A percentile compares a stretch with the other conserved stretches of the same genome.
Evolutionary conservation across 2,113 vertebrate species (phyloP).

Genomic region (Dunckerocampus dactyliophorus): DNA sequence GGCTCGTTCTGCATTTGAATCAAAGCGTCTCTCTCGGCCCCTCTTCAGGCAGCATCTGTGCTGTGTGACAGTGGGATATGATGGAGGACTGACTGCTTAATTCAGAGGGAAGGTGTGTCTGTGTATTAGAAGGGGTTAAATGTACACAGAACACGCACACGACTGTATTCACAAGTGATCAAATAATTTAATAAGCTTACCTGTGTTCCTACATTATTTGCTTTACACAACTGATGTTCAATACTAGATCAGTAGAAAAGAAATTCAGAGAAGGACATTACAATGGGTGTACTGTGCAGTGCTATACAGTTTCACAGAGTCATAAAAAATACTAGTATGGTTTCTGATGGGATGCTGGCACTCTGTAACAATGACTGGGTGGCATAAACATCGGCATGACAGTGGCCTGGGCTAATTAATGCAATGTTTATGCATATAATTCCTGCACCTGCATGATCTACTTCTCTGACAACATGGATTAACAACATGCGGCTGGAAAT

Average conservation of each 20-base stretch:
- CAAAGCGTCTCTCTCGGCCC: slow-evolving; percentile 19
- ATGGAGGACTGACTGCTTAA: slow-evolving; percentile 46
- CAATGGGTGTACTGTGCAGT: not conserved
- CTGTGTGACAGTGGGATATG: slow-evolving; percentile 19
- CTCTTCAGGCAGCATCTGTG: slow-evolving; percentile 34
- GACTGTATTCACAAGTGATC: slow-evolving; percentile 34
- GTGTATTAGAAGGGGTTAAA: not conserved
- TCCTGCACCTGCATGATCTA: slow-evolving; percentile 48
- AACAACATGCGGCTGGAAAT: slow-evolving; percentile 27
- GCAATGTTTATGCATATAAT: slow-evolving; percentile 33
- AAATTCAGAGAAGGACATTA: not conserved
- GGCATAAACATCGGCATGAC: slow-evolving; percentile 20
- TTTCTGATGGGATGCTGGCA: no score
- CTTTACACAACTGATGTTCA: slow-evolving; percentile 7
- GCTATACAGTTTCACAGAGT: slow-evolving; percentile 1
- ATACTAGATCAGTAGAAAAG: not conserved
- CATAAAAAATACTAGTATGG: not conserved
- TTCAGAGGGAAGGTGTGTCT: slow-evolving; percentile 32
- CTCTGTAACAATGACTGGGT: not conserved
- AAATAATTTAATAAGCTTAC: slow-evolving; percentile 28
- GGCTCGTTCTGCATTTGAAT: slow-evolving; percentile 28
- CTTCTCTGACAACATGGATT: slow-evolving; percentile 43
- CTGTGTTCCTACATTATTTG: slow-evolving; percentile 21
- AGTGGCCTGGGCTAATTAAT: slow-evolving; percentile 29
- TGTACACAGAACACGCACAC: not conserved